Evolutionary conservation across 2,113 vertebrate species (phyloP).

Genomic region (Neodontobutis hainanensis): DNA sequence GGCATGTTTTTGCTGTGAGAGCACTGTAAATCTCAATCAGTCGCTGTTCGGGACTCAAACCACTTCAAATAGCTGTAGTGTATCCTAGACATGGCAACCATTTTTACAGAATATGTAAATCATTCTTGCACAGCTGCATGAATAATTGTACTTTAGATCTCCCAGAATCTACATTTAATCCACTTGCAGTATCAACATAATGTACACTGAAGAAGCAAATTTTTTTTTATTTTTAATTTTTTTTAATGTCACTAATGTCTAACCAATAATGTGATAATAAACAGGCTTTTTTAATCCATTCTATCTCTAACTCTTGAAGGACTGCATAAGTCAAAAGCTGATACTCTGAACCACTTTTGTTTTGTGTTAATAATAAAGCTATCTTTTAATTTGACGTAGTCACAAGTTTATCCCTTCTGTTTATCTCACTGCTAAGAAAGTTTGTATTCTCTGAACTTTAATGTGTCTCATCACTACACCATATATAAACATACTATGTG

Average conservation of each 20-base stretch:
- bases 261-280: conserved; percentile 8
- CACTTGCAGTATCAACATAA: conserved; percentile 31
- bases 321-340: conserved; percentile 77
- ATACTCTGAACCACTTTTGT: conserved; percentile 56
- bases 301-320: conserved; percentile 40
- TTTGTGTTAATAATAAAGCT: background rate
- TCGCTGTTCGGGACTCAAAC: conserved; percentile 33
- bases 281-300: conserved; percentile 14
- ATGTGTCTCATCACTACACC: conserved; percentile 77
- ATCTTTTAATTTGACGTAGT: conserved; percentile 29
- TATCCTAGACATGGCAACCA: background rate
- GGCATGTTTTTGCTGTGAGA: conserved; percentile 46
- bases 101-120: conserved; percentile 9
- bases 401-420: background rate
- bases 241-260: conserved; percentile 11
- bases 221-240: too few species aligned
- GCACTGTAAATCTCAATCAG: conserved; percentile 50
- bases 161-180: conserved; percentile 15
- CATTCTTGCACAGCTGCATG: conserved; percentile 30
- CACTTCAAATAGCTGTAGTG: conserved; percentile 9
- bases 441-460: conserved; percentile 79
- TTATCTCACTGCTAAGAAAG: conserved; percentile 69
- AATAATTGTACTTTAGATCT: conserved; percentile 21
- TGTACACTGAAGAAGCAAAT: conserved; percentile 26
- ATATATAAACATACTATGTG: conserved; percentile 53